A percentile compares a stretch with the other conserved stretches of the same genome.
These are phyloP conservation scores for Picus viridis DNA, from an alignment of 2,797 vertebrate genomes.

Conservation along the genomic window DNA sequence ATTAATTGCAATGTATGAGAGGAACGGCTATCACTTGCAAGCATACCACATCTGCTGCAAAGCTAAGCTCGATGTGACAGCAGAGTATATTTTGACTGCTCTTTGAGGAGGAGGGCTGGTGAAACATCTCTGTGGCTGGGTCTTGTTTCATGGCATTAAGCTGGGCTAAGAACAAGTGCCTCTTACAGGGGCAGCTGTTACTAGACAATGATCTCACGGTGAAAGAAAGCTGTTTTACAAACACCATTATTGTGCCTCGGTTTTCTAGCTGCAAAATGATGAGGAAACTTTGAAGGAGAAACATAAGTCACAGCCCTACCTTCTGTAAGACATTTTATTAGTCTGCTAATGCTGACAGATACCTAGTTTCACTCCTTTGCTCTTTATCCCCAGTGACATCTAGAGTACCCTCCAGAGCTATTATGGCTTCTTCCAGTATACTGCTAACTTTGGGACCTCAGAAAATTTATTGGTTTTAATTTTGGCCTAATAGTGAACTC, in stretches of 20 bases:
- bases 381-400: not conserved
- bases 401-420: not conserved
- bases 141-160: not conserved
- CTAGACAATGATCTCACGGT: not conserved
- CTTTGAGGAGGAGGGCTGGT: not conserved
- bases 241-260: rapidly evolving
- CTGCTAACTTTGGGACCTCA: not conserved
- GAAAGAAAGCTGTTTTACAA: not conserved
- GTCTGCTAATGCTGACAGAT: not conserved
- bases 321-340: not conserved
- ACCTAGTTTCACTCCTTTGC: not conserved
- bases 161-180: not conserved
- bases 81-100: not conserved
- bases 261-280: not conserved
- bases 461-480: conserved; percentile 3
- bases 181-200: conserved; percentile 6
- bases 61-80: not conserved
- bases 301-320: not conserved
- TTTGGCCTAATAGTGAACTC: not conserved
- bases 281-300: not conserved
- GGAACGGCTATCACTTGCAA: not conserved
- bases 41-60: not conserved
- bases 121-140: not conserved
- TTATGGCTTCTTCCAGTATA: not conserved
- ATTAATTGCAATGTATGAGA: conserved; percentile 38